phyloP scores from a whole-genome alignment of 2,113 vertebrate genomes.

The Mormoops blainvillei region DNA sequence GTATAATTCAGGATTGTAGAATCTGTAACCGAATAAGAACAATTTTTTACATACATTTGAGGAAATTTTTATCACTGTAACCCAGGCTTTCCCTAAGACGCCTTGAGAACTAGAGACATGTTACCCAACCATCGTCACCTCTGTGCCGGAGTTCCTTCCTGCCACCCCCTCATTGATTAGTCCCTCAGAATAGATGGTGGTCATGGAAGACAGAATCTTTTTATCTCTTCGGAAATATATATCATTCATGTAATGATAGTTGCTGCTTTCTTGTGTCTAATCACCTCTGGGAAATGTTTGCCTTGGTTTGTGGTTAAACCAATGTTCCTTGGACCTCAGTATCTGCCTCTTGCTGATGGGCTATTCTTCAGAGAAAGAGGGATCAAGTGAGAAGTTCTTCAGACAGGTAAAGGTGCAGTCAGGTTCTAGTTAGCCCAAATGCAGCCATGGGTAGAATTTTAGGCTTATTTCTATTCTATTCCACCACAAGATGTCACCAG shows the following conservation, averaged over 20 bases:
- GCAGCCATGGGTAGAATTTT: neutral
- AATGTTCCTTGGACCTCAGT: neutral
- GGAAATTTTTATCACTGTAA: neutral
- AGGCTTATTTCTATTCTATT: slow-evolving; percentile 49
- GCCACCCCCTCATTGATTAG: neutral
- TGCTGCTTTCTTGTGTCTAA: neutral
- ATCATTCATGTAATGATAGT: neutral
- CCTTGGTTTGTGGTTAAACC: neutral
- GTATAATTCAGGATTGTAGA: neutral
- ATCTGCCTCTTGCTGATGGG: neutral
- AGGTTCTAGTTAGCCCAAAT: neutral
- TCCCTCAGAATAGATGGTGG: neutral
- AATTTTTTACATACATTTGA: neutral
- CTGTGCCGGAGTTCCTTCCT: rapidly evolving
- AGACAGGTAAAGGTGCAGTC: neutral
- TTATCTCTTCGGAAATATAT: neutral
- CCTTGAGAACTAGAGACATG: neutral
- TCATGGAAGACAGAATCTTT: neutral
- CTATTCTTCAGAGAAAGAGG: neutral
- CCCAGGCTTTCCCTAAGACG: neutral
- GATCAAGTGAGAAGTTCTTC: neutral
- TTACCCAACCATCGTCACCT: too few species aligned
- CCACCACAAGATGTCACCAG: slow-evolving; percentile 81
- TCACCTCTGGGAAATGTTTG: neutral
- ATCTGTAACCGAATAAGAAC: neutral